phyloP scores from a whole-genome alignment of 2,888 invertebrate genomes.

The Emmelina monodactyla region DNA sequence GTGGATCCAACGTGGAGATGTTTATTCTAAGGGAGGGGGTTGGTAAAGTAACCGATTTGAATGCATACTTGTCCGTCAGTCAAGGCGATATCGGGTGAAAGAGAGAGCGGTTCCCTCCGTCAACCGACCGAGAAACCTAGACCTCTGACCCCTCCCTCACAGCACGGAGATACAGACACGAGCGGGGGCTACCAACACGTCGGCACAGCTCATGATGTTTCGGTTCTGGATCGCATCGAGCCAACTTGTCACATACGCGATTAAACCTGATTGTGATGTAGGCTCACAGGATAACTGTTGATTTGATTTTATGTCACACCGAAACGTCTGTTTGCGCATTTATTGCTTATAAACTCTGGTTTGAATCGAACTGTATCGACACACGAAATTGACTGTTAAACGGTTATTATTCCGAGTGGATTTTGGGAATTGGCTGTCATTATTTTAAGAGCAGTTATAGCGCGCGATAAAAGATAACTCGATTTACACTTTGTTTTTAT shows the following conservation, averaged over 20 bases:
- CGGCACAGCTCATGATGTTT: conserved; percentile 6
- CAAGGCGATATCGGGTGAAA: conserved; percentile 67
- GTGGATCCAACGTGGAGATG: conserved; percentile 40
- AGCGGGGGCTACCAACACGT: conserved; percentile 1
- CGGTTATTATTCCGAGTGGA: conserved; percentile 51
- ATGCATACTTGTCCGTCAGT: conserved; percentile 79
- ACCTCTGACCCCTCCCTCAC: conserved; percentile 23
- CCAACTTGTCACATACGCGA: conserved; percentile 64
- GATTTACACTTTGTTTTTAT: background rate
- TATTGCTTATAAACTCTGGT: conserved; percentile 63
- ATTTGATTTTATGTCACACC: conserved; percentile 65
- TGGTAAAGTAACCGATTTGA: conserved; percentile 76
- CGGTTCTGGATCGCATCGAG: conserved; percentile 28
- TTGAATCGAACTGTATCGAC: conserved; percentile 52
- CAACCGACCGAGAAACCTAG: conserved; percentile 25
- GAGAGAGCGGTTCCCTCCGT: conserved; percentile 43
- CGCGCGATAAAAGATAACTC: conserved; percentile 18
- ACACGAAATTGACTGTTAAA: conserved; percentile 54
- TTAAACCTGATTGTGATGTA: conserved; percentile 65
- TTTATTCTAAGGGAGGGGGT: conserved; percentile 47
- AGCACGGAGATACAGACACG: background rate
- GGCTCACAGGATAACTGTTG: conserved; percentile 64
- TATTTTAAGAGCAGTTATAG: conserved; percentile 28
- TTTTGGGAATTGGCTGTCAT: conserved; percentile 36
- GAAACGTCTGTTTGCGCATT: conserved; percentile 61